Base-by-base conservation (phyloP, 2,888 invertebrate genomes). In the Chrysopilus asiliformis region DNA sequence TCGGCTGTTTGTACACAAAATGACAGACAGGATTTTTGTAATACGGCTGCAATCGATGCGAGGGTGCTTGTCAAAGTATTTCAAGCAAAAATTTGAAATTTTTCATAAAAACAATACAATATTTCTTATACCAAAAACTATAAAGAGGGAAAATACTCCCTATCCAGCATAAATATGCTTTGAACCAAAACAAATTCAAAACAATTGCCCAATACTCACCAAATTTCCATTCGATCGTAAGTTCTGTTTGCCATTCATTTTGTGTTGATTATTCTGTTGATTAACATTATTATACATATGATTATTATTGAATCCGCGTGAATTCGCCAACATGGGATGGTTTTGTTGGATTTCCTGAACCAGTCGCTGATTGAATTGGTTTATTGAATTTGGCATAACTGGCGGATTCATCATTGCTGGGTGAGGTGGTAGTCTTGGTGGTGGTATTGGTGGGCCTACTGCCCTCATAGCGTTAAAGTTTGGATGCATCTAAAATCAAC, bases 291-390 rank as follows among this genome's bases (percentile, higher is more conserved):
- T 43, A 43, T 31, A 41, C 38, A 30, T 47, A 43, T n/a, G 45
- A 39, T 18, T 48, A 50, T 39, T 51, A 53, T 33, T 53, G 54
- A 28, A 20, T 45, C 45, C 42, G 16, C 47, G 42, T 3, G 47
- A 46, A 39, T 56, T 58, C 33, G 58, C 53, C 24, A 64, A 47
- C 43, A 64, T 49, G 26, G 63, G 63, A 45, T 64, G 63, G 45
- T 64, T 64, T 44, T 62, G 62, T 41, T 64, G 63, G 20, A 64
- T 64, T 46, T 64, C 64, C 41, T 63, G 63, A 27, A 64, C 57
- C 16, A 64, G 49, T 3, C 63, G 57, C 51, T 61, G 59, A 39
- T 63, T 64, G 17, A 58, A 63, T 24, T 47, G 49, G 41, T 46
- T 46, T 4, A 37, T 40, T 14, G 41, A 32, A 18, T 20, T 31